phyloP scores from a whole-genome alignment of 2,888 invertebrate genomes.

The Nyleta sp. region DNA sequence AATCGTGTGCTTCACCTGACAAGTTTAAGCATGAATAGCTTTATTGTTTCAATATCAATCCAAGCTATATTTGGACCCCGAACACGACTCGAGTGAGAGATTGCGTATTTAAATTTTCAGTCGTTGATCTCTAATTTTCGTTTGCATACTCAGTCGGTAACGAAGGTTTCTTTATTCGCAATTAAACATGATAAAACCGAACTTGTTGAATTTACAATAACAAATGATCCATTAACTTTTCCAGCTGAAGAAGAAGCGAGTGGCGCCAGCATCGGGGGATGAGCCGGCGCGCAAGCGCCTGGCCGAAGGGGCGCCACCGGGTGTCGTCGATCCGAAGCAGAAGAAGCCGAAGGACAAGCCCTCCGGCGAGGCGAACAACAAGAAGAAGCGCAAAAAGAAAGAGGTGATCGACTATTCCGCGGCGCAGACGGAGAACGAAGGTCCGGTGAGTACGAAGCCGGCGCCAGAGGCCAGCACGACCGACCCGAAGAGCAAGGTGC shows the following conservation, averaged over 20 bases:
- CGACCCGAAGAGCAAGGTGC: conserved; percentile 90
- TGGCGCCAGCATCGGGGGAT: conserved; percentile 70
- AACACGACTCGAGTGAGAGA: too few relatives aligned
- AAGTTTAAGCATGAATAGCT: too few relatives aligned
- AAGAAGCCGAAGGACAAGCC: conserved; percentile 67
- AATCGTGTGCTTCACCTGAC: too few relatives aligned
- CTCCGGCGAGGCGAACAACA: conserved; percentile 83
- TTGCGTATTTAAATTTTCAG: too few relatives aligned
- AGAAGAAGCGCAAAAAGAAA: conserved; percentile 86
- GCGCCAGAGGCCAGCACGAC: conserved; percentile 68
- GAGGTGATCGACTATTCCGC: conserved; percentile 92
- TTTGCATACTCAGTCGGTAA: too few relatives aligned
- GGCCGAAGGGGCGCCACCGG: conserved; percentile 66
- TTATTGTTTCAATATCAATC: too few relatives aligned
- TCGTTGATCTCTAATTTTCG: too few relatives aligned
- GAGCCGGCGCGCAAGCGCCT: conserved; percentile 75
- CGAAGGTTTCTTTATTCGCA: too few relatives aligned
- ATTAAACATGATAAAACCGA: too few relatives aligned
- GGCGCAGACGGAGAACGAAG: conserved; percentile 85
- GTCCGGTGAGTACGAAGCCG: conserved; percentile 82
- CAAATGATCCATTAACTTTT: too few relatives aligned
- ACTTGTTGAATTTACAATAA: too few relatives aligned
- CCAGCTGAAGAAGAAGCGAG: conserved; percentile 72
- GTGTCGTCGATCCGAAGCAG: conserved; percentile 62
- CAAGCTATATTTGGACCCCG: too few relatives aligned